Evolutionary conservation across 53 echinoderm and acorn worm species (phyloP).

Genomic region (Arbacia lixula): DNA sequence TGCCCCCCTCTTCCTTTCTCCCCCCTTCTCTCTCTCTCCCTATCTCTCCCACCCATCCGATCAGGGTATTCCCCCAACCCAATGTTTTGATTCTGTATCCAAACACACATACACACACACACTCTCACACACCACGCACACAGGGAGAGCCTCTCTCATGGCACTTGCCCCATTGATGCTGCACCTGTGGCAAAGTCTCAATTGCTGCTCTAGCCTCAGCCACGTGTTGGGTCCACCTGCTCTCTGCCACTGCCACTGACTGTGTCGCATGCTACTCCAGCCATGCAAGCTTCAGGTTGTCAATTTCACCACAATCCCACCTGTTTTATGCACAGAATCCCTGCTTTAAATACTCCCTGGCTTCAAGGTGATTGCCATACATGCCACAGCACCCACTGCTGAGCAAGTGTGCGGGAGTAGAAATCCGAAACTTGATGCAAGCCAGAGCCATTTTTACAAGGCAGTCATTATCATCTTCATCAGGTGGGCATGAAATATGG

Average conservation of each 20-base stretch:
- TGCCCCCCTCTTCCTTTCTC: not conserved
- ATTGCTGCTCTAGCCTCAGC: not conserved
- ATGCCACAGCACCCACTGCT: too few relatives aligned
- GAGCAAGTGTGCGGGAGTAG: too few relatives aligned
- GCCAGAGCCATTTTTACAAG: too few relatives aligned
- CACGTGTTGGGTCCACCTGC: conserved; percentile 46
- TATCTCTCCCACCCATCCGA: not conserved
- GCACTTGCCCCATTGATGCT: conserved; percentile 11
- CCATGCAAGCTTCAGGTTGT: conserved; percentile 11
- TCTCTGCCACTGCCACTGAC: not conserved
- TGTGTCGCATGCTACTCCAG: conserved; percentile 39
- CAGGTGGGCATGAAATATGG: too few relatives aligned
- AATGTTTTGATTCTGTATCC: conserved; percentile 35
- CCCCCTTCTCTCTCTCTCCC: not conserved
- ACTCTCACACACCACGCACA: too few relatives aligned
- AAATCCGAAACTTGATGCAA: too few relatives aligned
- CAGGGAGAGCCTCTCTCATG: not conserved
- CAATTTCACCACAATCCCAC: conserved; percentile 18
- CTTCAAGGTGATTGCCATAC: not conserved
- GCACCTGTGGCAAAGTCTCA: conserved; percentile 45
- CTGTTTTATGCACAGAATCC: conserved; percentile 13
- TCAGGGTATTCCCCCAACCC: conserved; percentile 22
- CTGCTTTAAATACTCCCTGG: not conserved
- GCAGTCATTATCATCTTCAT: too few relatives aligned
- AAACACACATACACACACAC: too few relatives aligned